Percentiles rank a stretch among this genome's conserved stretches.
Evolutionary conservation across 1,140 invertebrate genomes (phyloP).

Genomic region (Lucilia cuprina): DNA sequence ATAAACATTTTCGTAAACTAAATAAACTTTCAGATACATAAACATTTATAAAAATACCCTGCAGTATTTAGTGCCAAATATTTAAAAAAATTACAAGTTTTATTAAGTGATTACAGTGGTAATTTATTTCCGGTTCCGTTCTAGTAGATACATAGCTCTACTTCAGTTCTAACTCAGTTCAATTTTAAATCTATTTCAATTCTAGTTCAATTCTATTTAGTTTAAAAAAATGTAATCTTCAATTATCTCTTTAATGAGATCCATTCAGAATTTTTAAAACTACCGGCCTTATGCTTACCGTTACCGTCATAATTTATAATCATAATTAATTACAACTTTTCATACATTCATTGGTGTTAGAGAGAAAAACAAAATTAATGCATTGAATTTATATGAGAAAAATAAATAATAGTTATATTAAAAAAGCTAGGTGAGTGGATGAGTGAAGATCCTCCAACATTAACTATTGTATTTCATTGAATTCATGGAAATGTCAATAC

Average conservation of each 20-base stretch:
- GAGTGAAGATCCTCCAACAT: not conserved
- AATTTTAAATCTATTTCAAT: no score
- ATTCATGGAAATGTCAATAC: not conserved
- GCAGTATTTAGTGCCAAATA: no score
- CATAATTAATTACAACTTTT: not conserved
- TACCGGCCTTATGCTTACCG: not conserved
- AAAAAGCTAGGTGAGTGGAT: not conserved
- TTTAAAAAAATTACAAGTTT: no score
- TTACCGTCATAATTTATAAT: not conserved
- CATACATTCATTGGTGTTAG: not conserved
- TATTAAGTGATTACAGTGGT: no score
- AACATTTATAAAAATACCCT: no score
- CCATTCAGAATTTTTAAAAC: not conserved
- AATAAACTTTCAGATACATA: no score
- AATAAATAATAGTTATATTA: not conserved
- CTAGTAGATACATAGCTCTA: no score
- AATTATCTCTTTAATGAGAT: no score
- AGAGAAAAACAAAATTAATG: not conserved
- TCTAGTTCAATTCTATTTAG: no score
- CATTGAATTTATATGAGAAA: not conserved
- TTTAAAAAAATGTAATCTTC: no score
- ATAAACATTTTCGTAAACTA: not conserved
- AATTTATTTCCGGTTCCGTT: no score
- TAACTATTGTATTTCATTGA: not conserved
- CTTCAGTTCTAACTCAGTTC: no score